phyloP scores from a whole-genome alignment of 2,888 invertebrate genomes.

The Plagiodera versicolora region DNA sequence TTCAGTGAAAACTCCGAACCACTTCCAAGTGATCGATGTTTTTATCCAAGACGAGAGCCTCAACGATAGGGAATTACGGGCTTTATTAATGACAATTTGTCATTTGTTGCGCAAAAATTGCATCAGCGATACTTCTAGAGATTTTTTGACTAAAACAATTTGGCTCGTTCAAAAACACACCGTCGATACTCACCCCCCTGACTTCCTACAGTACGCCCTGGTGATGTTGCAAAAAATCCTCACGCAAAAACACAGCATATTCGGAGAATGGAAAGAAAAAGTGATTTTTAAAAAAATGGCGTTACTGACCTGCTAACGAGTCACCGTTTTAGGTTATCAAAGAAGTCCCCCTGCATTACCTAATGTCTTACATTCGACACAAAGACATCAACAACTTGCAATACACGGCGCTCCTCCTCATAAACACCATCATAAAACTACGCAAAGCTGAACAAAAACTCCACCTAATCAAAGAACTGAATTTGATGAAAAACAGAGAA shows the following conservation, averaged over 20 bases:
- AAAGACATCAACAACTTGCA: constrained; percentile 39
- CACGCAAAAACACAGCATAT: constrained; percentile 33
- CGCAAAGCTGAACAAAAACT: constrained; percentile 44
- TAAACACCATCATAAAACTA: constrained; percentile 47
- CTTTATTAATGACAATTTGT: constrained; percentile 40
- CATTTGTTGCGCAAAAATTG: constrained; percentile 45
- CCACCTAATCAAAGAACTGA: constrained; percentile 48
- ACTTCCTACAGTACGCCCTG: constrained; percentile 42
- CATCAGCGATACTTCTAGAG: constrained; percentile 35
- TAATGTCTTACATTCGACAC: constrained; percentile 42
- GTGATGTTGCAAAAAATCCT: constrained; percentile 47
- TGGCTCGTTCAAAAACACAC: constrained; percentile 36
- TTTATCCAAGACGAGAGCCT: constrained; percentile 29
- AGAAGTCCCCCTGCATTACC: constrained; percentile 37
- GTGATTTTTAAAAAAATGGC: too few species aligned
- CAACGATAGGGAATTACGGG: constrained; percentile 28
- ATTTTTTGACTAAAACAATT: constrained; percentile 41
- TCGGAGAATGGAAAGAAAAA: constrained; percentile 42
- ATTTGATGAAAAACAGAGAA: constrained; percentile 38
- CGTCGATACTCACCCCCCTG: constrained; percentile 25
- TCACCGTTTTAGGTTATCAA: constrained; percentile 42
- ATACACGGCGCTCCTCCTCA: constrained; percentile 45
- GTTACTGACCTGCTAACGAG: too few species aligned
- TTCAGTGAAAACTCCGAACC: constrained; percentile 30
- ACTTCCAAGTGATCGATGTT: constrained; percentile 29